Conservation (phyloP, 2,113 vertebrate species). For the Taurulus bubalis region DNA sequence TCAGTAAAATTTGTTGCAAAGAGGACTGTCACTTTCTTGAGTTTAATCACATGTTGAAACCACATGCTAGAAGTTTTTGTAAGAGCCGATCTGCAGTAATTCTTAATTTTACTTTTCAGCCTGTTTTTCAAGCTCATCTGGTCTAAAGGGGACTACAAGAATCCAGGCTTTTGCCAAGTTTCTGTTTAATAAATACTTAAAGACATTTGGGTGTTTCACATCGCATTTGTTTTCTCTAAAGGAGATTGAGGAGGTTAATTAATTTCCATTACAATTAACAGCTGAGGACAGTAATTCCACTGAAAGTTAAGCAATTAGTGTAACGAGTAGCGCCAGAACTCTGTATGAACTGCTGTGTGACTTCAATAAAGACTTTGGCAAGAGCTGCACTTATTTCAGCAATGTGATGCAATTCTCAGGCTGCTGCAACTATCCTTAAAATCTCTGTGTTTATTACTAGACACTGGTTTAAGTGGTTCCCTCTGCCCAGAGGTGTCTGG, state of each 20-base stretch:
- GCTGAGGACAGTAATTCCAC: neutral
- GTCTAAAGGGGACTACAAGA: slow-evolving; percentile 20
- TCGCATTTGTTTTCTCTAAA: no score
- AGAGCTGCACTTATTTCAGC: slow-evolving; percentile 25
- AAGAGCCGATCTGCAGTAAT: neutral
- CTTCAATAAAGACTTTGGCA: slow-evolving; percentile 73
- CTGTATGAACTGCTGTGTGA: slow-evolving; percentile 66
- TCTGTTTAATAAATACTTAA: no score
- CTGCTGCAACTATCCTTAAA: neutral
- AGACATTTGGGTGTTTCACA: no score
- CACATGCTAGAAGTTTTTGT: no score
- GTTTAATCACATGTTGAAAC: neutral
- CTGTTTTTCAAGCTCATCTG: neutral
- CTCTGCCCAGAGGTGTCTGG: neutral
- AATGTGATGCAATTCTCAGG: neutral
- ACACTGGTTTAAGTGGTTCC: neutral
- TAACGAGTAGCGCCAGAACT: slow-evolving; percentile 56
- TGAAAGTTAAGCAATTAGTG: slow-evolving; percentile 49
- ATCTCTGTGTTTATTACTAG: neutral
- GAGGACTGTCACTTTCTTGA: neutral
- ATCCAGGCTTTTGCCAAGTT: slow-evolving; percentile 1
- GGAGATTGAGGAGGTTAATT: no score
- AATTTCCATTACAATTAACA: no score
- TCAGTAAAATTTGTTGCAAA: slow-evolving; percentile 40
- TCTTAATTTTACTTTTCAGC: neutral